These are phyloP conservation scores for Euphonia xanthogaster DNA, from an alignment of 2,797 vertebrate species.

Conservation along the genomic window DNA sequence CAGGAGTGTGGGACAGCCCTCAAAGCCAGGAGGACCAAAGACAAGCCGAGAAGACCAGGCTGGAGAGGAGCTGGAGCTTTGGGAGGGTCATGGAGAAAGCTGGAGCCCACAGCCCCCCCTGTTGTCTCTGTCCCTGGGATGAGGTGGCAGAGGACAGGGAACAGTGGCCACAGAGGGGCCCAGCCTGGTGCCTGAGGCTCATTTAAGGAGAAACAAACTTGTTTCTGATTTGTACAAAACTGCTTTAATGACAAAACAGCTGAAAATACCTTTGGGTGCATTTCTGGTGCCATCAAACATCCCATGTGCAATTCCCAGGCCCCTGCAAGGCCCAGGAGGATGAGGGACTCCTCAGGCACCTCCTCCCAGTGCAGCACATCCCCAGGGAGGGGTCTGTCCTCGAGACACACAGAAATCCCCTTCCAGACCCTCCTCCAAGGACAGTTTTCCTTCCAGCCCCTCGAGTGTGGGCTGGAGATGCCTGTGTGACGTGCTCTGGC, in stretches of 20 bases:
- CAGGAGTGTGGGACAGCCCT: neutral
- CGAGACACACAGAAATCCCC: neutral
- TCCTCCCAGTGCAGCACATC: neutral
- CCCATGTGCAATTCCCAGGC: neutral
- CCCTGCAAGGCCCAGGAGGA: neutral
- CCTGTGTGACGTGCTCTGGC: neutral
- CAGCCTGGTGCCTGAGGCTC: fast-evolving
- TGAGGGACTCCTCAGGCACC: neutral
- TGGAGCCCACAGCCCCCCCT: neutral
- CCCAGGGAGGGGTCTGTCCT: neutral
- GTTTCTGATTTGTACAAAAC: slow-evolving; percentile 24
- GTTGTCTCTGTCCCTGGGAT: neutral
- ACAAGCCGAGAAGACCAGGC: neutral
- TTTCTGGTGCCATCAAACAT: neutral
- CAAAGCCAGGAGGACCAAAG: neutral
- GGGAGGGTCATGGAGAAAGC: neutral
- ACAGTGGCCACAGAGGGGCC: neutral
- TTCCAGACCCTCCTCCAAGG: neutral
- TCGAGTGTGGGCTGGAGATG: fast-evolving
- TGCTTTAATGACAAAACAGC: slow-evolving; percentile 50
- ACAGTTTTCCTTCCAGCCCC: neutral
- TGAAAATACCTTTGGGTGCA: neutral
- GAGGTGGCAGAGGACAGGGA: neutral
- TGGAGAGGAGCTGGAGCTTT: neutral
- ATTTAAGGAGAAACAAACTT: neutral